These are phyloP conservation scores for Luperina nickerlii DNA, from an alignment of 2,888 invertebrate genomes.

Conservation along the genomic window DNA sequence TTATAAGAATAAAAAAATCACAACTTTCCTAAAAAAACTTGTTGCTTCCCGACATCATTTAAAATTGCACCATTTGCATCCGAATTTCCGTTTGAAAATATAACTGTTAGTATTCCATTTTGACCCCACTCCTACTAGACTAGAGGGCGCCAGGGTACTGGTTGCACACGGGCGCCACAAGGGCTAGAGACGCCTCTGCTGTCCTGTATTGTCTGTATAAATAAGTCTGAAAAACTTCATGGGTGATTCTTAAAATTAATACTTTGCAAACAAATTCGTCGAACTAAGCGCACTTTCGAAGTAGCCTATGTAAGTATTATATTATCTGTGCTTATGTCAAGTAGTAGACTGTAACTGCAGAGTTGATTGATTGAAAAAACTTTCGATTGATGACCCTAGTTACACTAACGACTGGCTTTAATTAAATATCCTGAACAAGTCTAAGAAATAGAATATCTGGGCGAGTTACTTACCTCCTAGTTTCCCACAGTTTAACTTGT, in stretches of 20 bases:
- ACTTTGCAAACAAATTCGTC: background rate
- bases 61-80: no score
- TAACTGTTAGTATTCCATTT: no score
- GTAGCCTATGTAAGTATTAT: background rate
- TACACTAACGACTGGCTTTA: background rate
- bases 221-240: background rate
- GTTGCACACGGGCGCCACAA: no score
- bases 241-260: background rate
- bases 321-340: no score
- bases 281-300: background rate
- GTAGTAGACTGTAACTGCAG: background rate
- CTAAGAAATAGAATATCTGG: background rate
- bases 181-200: no score
- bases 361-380: background rate
- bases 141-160: no score
- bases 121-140: no score
- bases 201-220: background rate
- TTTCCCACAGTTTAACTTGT: conserved; percentile 98
- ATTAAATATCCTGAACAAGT: background rate
- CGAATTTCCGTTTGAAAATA: no score
- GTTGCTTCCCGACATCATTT: no score
- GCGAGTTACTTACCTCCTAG: conserved; percentile 92
- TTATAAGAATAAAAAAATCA: no score
- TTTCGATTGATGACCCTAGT: background rate
- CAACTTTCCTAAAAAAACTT: no score